Evolutionary conservation across 2,888 invertebrate species (phyloP), one percentile per base, ranked within the genome.

Genomic region (Ligdia adustata): DNA sequence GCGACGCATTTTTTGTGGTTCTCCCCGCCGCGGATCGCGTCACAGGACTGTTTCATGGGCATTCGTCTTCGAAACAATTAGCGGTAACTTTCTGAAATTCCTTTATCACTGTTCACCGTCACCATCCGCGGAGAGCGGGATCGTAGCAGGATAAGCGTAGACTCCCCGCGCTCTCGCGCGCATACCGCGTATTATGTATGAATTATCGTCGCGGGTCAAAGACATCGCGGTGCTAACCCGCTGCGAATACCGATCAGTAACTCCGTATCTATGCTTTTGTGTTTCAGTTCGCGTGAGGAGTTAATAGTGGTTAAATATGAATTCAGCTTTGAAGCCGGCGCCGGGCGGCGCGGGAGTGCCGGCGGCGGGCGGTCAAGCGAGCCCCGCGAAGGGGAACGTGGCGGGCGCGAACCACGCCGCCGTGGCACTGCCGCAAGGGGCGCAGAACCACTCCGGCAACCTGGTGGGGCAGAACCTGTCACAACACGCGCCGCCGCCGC

Each of bases 291-390:
- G 64, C 64, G 71, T 66, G 72, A 54, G 64, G 57, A 52, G 49
- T 40, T 50, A 50, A 44, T 71, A 79, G 83, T 77, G 46, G 46
- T 41, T 48, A 42, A 48, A 48, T 77, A 92, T 92, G 92, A 92
- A 92, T 87, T 92, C 92, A 71, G 91, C 92, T 72, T 78, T 92
- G 79, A 92, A 92, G 82, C 92, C 92, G 75, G 91, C 90, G 69
- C 72, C 92, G 68, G 82, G 91, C 60, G 85, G 91, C 73, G 79
- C 88, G 72, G 87, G 83, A 66, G 84, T 83, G 60, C 80, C 82
- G 62, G 81, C 79, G 77, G 84, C 73, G 79, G 90, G 79, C 47
- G 87, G 79, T 43, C 86, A 84, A 70, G 73, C 82, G 55, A 88
- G 84, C 58, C 82, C 87, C 55, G 84, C 88, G 28, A 88, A 89